Conservation (phyloP, 2,797 vertebrate genomes). For the Poeciliopsis turneri region DNA sequence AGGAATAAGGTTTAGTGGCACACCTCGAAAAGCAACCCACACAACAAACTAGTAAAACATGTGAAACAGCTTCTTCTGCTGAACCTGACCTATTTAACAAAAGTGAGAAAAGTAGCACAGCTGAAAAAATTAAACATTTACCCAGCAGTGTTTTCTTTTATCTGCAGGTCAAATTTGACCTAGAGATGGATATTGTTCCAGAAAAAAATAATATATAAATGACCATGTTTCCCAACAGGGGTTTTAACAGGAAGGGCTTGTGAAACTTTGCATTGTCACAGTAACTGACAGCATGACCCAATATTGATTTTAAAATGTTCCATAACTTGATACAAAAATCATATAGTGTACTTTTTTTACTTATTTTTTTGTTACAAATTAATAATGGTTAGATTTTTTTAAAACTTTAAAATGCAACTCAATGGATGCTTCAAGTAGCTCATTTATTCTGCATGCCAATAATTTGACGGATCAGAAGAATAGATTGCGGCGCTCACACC, state of each 20-base stretch:
- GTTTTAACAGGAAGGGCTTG: background rate
- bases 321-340: background rate
- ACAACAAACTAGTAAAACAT: background rate
- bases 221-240: background rate
- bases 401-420: background rate
- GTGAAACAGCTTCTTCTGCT: background rate
- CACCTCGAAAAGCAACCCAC: background rate
- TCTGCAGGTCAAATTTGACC: background rate
- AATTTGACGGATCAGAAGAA: background rate
- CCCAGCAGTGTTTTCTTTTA: background rate
- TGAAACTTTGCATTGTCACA: background rate
- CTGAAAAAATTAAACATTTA: background rate
- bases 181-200: background rate
- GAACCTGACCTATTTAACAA: background rate
- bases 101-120: background rate
- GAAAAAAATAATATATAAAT: background rate
- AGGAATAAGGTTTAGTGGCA: background rate
- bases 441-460: background rate
- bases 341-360: background rate
- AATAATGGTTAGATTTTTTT: background rate
- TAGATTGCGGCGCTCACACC: background rate
- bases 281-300: background rate
- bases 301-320: background rate
- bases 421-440: background rate
- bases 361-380: background rate